Conservation (phyloP, 2,888 invertebrate genomes). For the Parascotia fuliginaria region DNA sequence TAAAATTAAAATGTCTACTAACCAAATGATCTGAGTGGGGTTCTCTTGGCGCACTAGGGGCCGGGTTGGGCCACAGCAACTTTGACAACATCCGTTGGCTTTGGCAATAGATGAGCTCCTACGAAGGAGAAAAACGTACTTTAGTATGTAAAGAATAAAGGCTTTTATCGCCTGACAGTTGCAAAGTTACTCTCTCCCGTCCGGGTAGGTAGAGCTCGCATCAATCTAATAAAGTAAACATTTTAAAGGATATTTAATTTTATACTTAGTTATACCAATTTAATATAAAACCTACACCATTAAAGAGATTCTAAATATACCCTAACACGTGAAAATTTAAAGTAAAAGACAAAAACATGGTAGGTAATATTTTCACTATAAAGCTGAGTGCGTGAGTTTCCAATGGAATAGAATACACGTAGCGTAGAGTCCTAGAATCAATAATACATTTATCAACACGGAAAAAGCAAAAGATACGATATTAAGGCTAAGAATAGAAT, state of each 20-base stretch:
- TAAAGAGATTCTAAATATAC: too few relatives aligned
- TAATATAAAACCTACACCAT: too few relatives aligned
- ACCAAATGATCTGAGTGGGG: conserved; percentile 86
- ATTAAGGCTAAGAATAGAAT: not conserved
- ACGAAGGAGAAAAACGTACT: conserved; percentile 83
- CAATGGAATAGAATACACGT: not conserved
- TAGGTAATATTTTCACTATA: not conserved
- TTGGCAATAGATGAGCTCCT: conserved; percentile 86
- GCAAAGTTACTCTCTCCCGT: not conserved
- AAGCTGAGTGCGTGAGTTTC: not conserved
- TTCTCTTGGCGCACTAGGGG: conserved; percentile 83
- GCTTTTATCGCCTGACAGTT: conserved; percentile 63
- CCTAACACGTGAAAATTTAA: too few relatives aligned
- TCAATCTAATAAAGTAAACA: not conserved
- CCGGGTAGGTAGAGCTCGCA: not conserved
- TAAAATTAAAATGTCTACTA: conserved; percentile 82
- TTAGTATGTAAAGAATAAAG: conserved; percentile 76
- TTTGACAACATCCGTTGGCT: conserved; percentile 86
- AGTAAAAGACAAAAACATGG: not conserved
- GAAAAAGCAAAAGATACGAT: not conserved
- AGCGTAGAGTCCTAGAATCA: not conserved
- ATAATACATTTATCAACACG: too few relatives aligned
- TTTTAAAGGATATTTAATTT: not conserved
- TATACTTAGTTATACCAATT: too few relatives aligned
- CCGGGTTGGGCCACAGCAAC: conserved; percentile 85